Percentiles rank a stretch among this genome's conserved stretches.
These are phyloP conservation scores for Pandemis cinnamomeana DNA, from an alignment of 2,888 invertebrate genomes.

Conservation along the genomic window DNA sequence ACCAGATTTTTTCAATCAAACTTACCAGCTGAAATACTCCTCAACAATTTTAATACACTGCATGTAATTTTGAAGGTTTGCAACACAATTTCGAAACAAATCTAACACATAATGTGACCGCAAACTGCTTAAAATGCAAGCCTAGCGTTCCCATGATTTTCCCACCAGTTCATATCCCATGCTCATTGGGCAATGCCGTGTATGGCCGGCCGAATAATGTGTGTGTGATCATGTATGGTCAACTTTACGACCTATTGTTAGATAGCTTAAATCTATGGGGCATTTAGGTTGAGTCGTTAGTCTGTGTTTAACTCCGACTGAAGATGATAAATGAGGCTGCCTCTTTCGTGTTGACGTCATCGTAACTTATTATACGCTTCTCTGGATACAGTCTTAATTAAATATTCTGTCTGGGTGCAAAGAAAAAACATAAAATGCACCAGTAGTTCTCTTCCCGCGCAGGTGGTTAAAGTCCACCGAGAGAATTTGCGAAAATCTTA, in stretches of 20 bases:
- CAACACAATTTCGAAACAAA: neutral
- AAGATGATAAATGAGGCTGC: no score
- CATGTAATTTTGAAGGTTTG: neutral
- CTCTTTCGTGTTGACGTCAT: no score
- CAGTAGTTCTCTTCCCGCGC: no score
- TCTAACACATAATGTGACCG: neutral
- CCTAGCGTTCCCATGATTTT: conserved; percentile 20
- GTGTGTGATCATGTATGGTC: neutral
- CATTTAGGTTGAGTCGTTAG: neutral
- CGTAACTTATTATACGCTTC: no score
- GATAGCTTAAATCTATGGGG: neutral
- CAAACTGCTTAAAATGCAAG: neutral
- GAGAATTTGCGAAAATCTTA: no score
- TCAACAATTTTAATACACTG: no score
- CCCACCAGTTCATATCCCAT: conserved; percentile 21
- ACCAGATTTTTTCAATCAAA: no score
- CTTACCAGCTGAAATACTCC: no score
- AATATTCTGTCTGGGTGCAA: no score
- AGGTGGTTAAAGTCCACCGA: no score
- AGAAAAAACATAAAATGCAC: no score
- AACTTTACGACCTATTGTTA: conserved; percentile 33
- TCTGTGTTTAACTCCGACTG: neutral
- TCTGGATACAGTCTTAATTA: no score
- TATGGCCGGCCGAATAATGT: conserved; percentile 26
- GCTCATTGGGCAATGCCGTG: conserved; percentile 21